These are phyloP conservation scores for Calephelis perditalis DNA, from an alignment of 2,888 invertebrate genomes.

Conservation along the genomic window DNA sequence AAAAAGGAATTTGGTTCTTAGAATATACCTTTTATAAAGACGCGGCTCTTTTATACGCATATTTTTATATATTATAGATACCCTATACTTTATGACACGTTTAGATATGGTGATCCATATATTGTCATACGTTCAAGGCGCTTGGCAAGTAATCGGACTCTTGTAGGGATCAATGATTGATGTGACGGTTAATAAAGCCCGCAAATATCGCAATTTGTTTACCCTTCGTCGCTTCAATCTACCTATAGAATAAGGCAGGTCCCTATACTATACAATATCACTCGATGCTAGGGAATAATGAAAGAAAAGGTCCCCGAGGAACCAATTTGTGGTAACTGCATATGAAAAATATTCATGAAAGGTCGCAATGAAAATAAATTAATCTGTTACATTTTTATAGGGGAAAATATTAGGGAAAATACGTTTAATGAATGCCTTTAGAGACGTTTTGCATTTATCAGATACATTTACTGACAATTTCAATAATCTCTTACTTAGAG, in stretches of 20 bases:
- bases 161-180: slow-evolving; percentile 69
- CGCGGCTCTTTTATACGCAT: too few relatives aligned
- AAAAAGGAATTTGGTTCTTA: too few relatives aligned
- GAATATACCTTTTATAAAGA: too few relatives aligned
- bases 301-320: slow-evolving; percentile 61
- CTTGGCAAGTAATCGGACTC: slow-evolving; percentile 50
- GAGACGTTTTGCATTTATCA: too few relatives aligned
- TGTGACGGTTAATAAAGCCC: slow-evolving; percentile 73
- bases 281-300: slow-evolving; percentile 60
- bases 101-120: not conserved
- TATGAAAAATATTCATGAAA: slow-evolving; percentile 36
- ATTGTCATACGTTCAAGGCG: slow-evolving; percentile 19
- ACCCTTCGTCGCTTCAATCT: slow-evolving; percentile 35
- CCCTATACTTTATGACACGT: not conserved
- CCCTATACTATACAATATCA: slow-evolving; percentile 56
- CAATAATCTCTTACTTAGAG: too few relatives aligned
- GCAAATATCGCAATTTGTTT: slow-evolving; percentile 76
- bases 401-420: not conserved
- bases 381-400: slow-evolving; percentile 21
- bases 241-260: slow-evolving; percentile 12
- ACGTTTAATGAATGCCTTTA: too few relatives aligned
- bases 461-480: too few relatives aligned
- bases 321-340: slow-evolving; percentile 59
- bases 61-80: too few relatives aligned
- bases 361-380: slow-evolving; percentile 42